phyloP scores from a whole-genome alignment of 2,797 vertebrate species.

The Pygocentrus nattereri region DNA sequence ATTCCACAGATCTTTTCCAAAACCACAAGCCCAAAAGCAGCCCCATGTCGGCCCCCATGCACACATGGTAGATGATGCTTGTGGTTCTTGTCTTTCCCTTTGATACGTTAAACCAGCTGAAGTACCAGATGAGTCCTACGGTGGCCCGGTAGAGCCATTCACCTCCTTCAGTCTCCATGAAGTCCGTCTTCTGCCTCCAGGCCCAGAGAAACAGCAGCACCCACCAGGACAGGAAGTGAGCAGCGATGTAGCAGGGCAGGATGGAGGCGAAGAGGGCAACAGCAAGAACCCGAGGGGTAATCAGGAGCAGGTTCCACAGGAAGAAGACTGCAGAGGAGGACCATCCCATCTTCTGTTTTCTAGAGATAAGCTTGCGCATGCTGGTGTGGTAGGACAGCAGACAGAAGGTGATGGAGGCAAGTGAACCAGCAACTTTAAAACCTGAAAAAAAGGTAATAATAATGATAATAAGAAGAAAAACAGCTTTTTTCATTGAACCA shows the following conservation, averaged over 20 bases:
- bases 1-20: constrained; percentile 45
- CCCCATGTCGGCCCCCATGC: constrained; percentile 73
- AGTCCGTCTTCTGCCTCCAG: constrained; percentile 76
- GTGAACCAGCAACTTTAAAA: constrained; percentile 76
- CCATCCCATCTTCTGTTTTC: constrained; percentile 69
- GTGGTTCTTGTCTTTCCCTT: constrained; percentile 70
- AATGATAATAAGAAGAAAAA: no score
- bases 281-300: constrained; percentile 82
- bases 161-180: constrained; percentile 76
- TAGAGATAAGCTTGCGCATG: constrained; percentile 81
- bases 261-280: constrained; percentile 86
- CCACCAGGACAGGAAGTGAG: constrained; percentile 86
- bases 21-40: constrained; percentile 78
- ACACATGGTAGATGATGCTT: constrained; percentile 78
- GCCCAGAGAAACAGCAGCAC: constrained; percentile 78
- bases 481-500: no score
- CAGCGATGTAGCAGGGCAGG: constrained; percentile 72
- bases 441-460: constrained; percentile 78
- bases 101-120: constrained; percentile 87
- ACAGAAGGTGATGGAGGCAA: constrained; percentile 77
- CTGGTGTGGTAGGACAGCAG: constrained; percentile 87
- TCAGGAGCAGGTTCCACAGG: constrained; percentile 91
- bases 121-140: constrained; percentile 89
- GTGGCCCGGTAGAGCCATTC: constrained; percentile 85
- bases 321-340: constrained; percentile 82